phyloP scores from a whole-genome alignment of 2,113 vertebrate genomes.

The Aplodontia rufa region DNA sequence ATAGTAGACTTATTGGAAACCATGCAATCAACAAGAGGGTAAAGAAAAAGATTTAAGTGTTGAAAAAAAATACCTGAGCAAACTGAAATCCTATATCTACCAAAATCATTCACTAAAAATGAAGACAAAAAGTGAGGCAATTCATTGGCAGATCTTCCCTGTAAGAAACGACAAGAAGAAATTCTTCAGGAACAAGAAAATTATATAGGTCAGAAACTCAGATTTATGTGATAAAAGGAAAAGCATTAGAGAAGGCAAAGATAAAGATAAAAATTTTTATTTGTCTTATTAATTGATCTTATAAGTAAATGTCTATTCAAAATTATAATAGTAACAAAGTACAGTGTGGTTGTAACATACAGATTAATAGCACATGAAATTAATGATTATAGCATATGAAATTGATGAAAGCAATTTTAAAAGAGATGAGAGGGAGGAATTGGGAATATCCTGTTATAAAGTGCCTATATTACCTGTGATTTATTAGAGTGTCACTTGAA shows the following conservation, averaged over 20 bases:
- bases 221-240: background rate
- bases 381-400: background rate
- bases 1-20: background rate
- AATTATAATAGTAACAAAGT: background rate
- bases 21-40: background rate
- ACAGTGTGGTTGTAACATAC: background rate
- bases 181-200: background rate
- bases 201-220: background rate
- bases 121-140: background rate
- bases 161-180: background rate
- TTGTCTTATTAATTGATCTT: background rate
- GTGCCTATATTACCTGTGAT: background rate
- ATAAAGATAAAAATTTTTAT: background rate
- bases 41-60: background rate
- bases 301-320: background rate
- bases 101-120: background rate
- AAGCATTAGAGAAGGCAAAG: slow-evolving; percentile 21
- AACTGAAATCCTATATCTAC: background rate
- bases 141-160: background rate
- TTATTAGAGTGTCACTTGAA: background rate
- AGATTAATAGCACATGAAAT: background rate
- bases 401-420: background rate
- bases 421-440: background rate
- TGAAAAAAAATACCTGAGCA: background rate
- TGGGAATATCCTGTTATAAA: background rate